Base-by-base conservation (phyloP, 2,888 invertebrate species). In the Rutpela maculata region DNA sequence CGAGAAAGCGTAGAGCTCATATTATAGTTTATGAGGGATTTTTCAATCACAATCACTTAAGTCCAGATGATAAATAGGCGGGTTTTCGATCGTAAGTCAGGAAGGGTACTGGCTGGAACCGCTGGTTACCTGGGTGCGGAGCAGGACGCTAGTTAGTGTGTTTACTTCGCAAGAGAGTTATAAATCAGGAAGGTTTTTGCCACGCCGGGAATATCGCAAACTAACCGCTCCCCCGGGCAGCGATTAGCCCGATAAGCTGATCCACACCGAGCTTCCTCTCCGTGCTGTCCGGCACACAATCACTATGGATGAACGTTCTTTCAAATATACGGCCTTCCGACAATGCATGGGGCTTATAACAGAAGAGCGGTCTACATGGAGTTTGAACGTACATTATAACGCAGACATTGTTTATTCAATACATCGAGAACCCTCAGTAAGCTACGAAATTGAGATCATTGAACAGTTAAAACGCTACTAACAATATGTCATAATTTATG, bases 211-310 rank as follows among this genome's bases (percentile, higher is more conserved):
- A 84, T 85, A 85, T 85, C 84, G 86, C 84, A 84, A 82, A 84
- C 84, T 86, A 87, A 87, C 86, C 86, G 86, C 85, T 87, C 87
- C 87, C 87, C 77, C 75, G 87, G 85, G 87, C 80, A 77, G 81
- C 85, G 87, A 87, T 87, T 87, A 87, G 86, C 82, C 80, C 83
- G 86, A 86, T 87, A 87, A 86, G 85, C 85, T 83, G 85, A 85
- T 85, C 85, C 85, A 83, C 84, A 81, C 70, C 68, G 80, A 56
- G 77, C 62, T 72, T 75, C 72, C 75, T 74, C 78, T 75, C 77
- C 71, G 50, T 66, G 63, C 68, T 76, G 67, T 76, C 71, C 74
- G 60, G 73, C 68, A 66, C 75, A 77, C 75, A 74, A 79, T 81
- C 80, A 79, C 78, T 78, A 78, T 74, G 78, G 81, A 80, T 80